Base-by-base conservation (phyloP, 2,113 vertebrate genomes). In the Bambusicola thoracicus region DNA sequence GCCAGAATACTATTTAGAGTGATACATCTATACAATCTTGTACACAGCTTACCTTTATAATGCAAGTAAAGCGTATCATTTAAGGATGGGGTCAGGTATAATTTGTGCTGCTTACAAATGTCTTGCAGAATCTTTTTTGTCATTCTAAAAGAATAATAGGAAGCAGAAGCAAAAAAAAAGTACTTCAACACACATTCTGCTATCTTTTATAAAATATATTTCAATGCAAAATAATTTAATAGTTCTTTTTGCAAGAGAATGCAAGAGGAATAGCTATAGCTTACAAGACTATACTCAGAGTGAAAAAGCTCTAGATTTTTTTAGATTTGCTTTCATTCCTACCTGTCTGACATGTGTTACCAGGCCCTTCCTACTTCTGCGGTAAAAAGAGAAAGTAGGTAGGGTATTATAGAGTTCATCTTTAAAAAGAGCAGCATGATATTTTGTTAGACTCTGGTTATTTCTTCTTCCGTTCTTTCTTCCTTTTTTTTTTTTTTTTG, bases 21-120 rank as follows among this genome's bases (percentile, higher is more conserved):
- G 21, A 69, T 44, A 66, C 77, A 69, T 46, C 22, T 62, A 38
- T 83, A 32, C 10, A 76, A 38, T 13, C 8, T 53, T 53, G 24
- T 58, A n/a, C 27, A 25, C 36, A 21, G 58, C 96, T 97, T 97
- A 98, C 99, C 99, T 98, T 99, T 99, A 77, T 97, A 99, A 92
- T 99, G 99, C 90, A 99, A 96, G 80, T 99, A 99, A 44, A 99
- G 96, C 0, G 97, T 98, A 67, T 99, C 99, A 87, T 99, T 99
- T 95, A 99, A 91, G 25, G 78, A 89, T 1, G 99, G 99, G 3
- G 98, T 99, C 32, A 69, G 6, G 53, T 99, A 99, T 40, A 99
- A 98, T 90, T 99, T 99, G 68, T 99, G 96, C 62, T 98, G 87
- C 92, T 98, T 99, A 97, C 99, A 99, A 78, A 98, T 98, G 56